Evolutionary conservation across 2,888 invertebrate species (phyloP).

Genomic region (Himalopsyche kuldschensis): DNA sequence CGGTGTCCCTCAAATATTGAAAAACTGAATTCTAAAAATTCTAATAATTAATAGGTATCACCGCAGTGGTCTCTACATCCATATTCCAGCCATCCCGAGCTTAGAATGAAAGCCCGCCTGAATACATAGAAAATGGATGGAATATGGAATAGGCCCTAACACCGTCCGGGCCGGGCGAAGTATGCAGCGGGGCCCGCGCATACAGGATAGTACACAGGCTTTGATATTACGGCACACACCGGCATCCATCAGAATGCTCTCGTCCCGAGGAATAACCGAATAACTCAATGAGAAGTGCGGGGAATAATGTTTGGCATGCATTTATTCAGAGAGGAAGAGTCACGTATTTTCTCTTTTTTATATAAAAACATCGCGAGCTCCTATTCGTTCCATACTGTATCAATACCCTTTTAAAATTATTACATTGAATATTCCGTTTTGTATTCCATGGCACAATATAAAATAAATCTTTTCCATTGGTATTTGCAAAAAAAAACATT

Average conservation of each 20-base stretch:
- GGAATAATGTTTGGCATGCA: slow-evolving; percentile 29
- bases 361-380: slow-evolving; percentile 22
- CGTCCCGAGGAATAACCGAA: slow-evolving; percentile 35
- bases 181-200: neutral
- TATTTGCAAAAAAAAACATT: too few species aligned
- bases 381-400: slow-evolving; percentile 7
- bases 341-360: slow-evolving; percentile 23
- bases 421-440: neutral
- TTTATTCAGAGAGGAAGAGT: slow-evolving; percentile 32
- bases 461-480: neutral
- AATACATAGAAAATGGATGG: slow-evolving; percentile 26
- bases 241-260: slow-evolving; percentile 36
- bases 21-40: neutral
- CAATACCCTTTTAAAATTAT: slow-evolving; percentile 17
- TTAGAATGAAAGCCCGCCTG: slow-evolving; percentile 11
- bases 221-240: slow-evolving; percentile 36
- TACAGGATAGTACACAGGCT: slow-evolving; percentile 4
- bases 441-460: neutral
- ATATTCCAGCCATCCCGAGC: slow-evolving; percentile 12
- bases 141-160: slow-evolving; percentile 27
- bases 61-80: slow-evolving; percentile 7
- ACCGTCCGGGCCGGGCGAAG: slow-evolving; percentile 2
- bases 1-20: too few species aligned
- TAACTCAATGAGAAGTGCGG: slow-evolving; percentile 33
- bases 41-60: neutral